phyloP scores from a whole-genome alignment of 2,888 invertebrate genomes.

The Gryllus longicercus region DNA sequence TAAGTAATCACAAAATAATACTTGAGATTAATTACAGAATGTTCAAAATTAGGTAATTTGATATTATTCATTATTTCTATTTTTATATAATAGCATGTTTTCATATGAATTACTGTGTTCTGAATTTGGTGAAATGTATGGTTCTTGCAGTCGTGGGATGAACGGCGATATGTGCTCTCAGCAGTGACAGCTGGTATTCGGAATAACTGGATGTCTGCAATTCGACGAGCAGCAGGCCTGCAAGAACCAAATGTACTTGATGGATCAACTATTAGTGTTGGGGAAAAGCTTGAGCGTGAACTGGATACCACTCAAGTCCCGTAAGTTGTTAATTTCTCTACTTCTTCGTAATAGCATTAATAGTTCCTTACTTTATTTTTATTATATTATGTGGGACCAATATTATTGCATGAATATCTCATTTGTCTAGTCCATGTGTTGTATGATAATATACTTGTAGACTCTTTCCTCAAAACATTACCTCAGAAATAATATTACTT shows the following conservation, averaged over 20 bases:
- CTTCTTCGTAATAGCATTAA: neutral
- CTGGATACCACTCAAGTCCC: slow-evolving; percentile 37
- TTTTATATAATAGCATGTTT: neutral
- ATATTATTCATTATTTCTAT: neutral
- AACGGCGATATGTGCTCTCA: slow-evolving; percentile 72
- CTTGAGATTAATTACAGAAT: too few species aligned
- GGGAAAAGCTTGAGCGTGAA: slow-evolving; percentile 39
- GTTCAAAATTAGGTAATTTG: neutral
- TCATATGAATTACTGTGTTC: neutral
- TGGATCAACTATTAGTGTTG: slow-evolving; percentile 42
- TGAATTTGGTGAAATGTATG: slow-evolving; percentile 20
- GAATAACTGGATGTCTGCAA: slow-evolving; percentile 86
- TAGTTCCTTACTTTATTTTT: neutral
- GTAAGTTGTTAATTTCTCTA: neutral
- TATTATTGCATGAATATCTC: too few species aligned
- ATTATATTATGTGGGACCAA: too few species aligned
- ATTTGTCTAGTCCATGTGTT: too few species aligned
- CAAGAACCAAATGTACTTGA: slow-evolving; percentile 46
- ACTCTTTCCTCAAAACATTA: too few species aligned
- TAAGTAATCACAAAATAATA: too few species aligned
- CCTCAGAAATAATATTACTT: too few species aligned
- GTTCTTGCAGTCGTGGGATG: slow-evolving; percentile 70
- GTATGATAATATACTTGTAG: too few species aligned
- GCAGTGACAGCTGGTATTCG: slow-evolving; percentile 89
- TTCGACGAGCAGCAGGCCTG: slow-evolving; percentile 71